A percentile compares a stretch with the other conserved stretches of the same genome.
These are phyloP conservation scores for Ectemnius lituratus DNA, from an alignment of 2,888 invertebrate species.

Conservation along the genomic window DNA sequence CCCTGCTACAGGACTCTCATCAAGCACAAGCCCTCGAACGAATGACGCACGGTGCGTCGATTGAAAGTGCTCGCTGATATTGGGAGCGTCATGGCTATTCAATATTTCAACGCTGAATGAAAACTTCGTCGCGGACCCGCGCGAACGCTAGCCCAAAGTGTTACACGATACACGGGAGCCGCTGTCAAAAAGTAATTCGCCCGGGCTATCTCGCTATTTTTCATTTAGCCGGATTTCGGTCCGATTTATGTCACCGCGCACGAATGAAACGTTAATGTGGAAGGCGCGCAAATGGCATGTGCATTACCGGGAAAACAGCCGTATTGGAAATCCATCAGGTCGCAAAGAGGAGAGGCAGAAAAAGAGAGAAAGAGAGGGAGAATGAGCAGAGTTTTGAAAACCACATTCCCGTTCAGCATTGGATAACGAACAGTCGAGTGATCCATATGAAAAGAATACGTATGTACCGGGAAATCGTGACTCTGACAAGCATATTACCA, in stretches of 20 bases:
- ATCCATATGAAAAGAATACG: too few species aligned
- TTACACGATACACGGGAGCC: slow-evolving; percentile 2
- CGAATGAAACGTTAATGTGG: too few species aligned
- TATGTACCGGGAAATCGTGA: too few species aligned
- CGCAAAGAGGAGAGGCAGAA: too few species aligned
- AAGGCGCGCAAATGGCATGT: too few species aligned
- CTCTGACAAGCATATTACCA: too few species aligned
- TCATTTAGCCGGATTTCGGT: not conserved
- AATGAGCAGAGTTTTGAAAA: too few species aligned
- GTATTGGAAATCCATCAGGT: too few species aligned
- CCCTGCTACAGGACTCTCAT: not conserved
- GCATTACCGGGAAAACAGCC: too few species aligned
- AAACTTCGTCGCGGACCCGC: not conserved
- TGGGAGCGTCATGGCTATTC: slow-evolving; percentile 12
- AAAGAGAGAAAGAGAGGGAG: too few species aligned
- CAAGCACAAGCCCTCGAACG: not conserved
- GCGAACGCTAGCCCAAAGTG: not conserved
- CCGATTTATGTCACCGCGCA: not conserved
- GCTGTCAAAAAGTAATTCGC: slow-evolving; percentile 8
- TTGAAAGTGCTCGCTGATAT: slow-evolving; percentile 10
- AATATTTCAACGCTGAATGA: slow-evolving; percentile 12
- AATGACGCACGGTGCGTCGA: not conserved
- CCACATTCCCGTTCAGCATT: too few species aligned
- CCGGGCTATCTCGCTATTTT: not conserved
- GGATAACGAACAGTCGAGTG: too few species aligned